Evolutionary conservation across 2,113 vertebrate genomes (phyloP), one percentile per base, ranked within the genome.

Genomic region (Osmerus mordax): DNA sequence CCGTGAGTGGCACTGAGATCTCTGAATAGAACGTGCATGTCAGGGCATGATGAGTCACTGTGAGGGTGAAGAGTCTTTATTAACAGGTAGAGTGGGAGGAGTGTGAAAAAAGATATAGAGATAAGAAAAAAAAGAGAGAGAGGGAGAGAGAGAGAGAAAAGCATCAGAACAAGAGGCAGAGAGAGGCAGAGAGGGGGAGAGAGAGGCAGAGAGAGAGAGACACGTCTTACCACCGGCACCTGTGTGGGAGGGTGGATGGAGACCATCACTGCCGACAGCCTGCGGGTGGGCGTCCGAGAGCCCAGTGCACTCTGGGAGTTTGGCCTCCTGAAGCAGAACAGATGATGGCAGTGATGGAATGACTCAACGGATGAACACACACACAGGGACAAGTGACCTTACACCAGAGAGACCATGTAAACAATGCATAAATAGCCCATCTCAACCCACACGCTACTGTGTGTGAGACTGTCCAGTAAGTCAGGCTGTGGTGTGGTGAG

Each of bases 281-380:
- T 87, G 88, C 71, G 81, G 78, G 89, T 88, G 89, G 91, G 90
- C 61, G 89, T 83, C 83, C 55, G 65, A 62, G 58, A 78, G 73
- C 65, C 79, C 63, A 68, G 62, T 77, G 82, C 81, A 77, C 81
- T 71, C 76, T 84, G 82, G 77, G 69, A 79, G 60, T 61, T 69
- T 71, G 61, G 53, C 83, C 67, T 78, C 79, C 86, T 86, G 77
- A 74, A 78, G 75, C 65, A 68, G n/a, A 69, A 70, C 53, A 81
- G 21, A 73, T 12, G 69, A 54, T 2, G 28, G 75, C 52, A 60
- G 25, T 11, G 18, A 36, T 3, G 16, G 8, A n/a, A 59, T 66
- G 64, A 16, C 13, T 2, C n/a, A 76, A 70, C 58, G 21, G 41
- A 76, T 69, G 52, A 69, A n/a, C n/a, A 79, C 41, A 69, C 69